A percentile compares a stretch with the other conserved stretches of the same genome.
These are phyloP conservation scores for Neolamprologus sp. DNA, from an alignment of 2,113 vertebrate species.

Conservation along the genomic window DNA sequence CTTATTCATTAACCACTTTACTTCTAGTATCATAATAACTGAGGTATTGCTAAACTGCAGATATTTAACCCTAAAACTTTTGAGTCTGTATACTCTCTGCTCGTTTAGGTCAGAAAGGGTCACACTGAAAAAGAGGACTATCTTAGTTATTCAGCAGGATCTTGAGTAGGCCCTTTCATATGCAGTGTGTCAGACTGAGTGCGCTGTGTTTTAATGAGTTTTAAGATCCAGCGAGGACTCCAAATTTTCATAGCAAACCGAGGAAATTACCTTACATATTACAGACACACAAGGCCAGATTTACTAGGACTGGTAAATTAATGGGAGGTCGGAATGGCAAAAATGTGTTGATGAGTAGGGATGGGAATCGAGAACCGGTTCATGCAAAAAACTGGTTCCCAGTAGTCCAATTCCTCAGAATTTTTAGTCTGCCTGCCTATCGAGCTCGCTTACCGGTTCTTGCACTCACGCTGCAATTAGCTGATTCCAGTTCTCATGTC, in stretches of 20 bases:
- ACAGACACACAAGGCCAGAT: neutral
- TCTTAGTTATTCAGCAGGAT: slow-evolving; percentile 42
- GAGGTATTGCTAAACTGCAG: slow-evolving; percentile 42
- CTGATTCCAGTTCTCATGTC: neutral
- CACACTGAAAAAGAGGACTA: neutral
- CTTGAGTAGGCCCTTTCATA: slow-evolving; percentile 7
- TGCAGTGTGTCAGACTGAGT: neutral
- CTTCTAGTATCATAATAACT: neutral
- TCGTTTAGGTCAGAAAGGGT: neutral
- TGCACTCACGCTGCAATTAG: neutral
- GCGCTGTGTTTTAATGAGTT: slow-evolving; percentile 40
- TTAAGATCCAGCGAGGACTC: slow-evolving; percentile 17
- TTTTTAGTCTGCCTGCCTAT: neutral
- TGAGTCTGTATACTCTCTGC: neutral
- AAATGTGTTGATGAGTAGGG: neutral
- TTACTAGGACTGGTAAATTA: neutral
- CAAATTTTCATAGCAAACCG: neutral
- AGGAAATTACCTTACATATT: neutral
- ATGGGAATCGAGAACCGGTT: neutral
- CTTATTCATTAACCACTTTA: slow-evolving; percentile 40
- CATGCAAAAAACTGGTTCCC: neutral
- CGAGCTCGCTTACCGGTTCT: neutral
- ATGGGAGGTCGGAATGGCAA: neutral
- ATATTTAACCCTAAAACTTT: slow-evolving; percentile 29
- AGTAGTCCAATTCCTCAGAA: neutral